These are phyloP conservation scores for Numida meleagris DNA, from an alignment of 2,113 vertebrate species.

Conservation along the genomic window DNA sequence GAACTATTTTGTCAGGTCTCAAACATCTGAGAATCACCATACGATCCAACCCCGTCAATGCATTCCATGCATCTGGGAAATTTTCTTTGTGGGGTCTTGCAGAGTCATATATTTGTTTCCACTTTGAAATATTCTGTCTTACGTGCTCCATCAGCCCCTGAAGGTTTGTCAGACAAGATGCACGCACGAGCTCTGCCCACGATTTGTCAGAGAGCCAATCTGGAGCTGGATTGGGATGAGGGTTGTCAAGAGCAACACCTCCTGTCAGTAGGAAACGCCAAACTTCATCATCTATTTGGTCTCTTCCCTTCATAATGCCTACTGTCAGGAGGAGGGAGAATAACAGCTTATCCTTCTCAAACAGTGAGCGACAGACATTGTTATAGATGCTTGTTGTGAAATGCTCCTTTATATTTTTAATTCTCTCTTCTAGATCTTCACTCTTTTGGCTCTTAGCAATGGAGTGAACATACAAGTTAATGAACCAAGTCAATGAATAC, in stretches of 20 bases:
- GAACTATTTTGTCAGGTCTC: conserved; percentile 91
- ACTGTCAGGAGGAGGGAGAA: conserved; percentile 91
- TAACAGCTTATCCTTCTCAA: conserved; percentile 94
- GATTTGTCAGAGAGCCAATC: conserved; percentile 91
- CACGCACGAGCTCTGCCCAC: conserved; percentile 89
- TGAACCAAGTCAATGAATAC: conserved; percentile 92
- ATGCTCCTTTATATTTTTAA: conserved; percentile 81
- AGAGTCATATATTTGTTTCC: conserved; percentile 90
- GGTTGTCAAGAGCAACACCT: conserved; percentile 90
- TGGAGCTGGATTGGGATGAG: conserved; percentile 85
- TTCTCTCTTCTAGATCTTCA: conserved; percentile 78
- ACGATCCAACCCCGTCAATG: conserved; percentile 77
- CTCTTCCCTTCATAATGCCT: conserved; percentile 87
- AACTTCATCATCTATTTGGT: conserved; percentile 77
- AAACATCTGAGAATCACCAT: conserved; percentile 89
- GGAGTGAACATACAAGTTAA: conserved; percentile 87
- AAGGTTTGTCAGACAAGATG: conserved; percentile 80
- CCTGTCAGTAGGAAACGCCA: conserved; percentile 92
- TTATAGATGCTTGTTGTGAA: conserved; percentile 91
- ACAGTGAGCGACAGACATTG: conserved; percentile 90
- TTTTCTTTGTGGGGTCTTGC: conserved; percentile 81
- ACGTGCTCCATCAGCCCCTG: conserved; percentile 82
- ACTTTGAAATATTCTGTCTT: conserved; percentile 62
- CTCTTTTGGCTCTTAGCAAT: conserved; percentile 84
- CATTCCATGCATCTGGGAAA: conserved; percentile 82